A percentile compares a stretch with the other conserved stretches of the same genome.
These are phyloP conservation scores for Sylvicola fuscatus DNA, from an alignment of 2,888 invertebrate species.

Conservation along the genomic window DNA sequence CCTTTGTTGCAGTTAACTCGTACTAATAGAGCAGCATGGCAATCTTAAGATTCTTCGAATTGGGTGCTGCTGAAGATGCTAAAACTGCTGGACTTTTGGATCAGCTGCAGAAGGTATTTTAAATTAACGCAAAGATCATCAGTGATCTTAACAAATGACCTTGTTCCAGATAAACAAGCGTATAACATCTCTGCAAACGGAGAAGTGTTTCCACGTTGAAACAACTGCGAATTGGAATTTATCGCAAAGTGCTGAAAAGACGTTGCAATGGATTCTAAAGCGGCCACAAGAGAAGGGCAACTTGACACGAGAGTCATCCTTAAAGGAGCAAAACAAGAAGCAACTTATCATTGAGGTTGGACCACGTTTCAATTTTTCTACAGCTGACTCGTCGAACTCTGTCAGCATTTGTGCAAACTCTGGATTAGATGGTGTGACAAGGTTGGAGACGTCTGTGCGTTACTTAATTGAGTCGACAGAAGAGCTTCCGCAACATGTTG, in stretches of 20 bases:
- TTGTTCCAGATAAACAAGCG: constrained; percentile 17
- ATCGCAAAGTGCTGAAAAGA: constrained; percentile 35
- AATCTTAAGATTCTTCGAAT: constrained; percentile 37
- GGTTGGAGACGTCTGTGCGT: constrained; percentile 65
- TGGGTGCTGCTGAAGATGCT: constrained; percentile 35
- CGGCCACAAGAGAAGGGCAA: constrained; percentile 42
- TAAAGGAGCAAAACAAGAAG: constrained; percentile 22
- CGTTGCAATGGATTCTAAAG: constrained; percentile 59
- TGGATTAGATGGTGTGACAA: constrained; percentile 47
- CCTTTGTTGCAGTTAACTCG: background rate
- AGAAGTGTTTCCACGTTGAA: constrained; percentile 67
- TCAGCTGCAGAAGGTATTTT: constrained; percentile 25
- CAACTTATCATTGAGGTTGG: constrained; percentile 63
- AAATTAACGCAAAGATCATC: background rate
- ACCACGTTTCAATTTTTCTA: constrained; percentile 83
- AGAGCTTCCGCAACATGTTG: constrained; percentile 20
- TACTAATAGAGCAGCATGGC: constrained; percentile 22
- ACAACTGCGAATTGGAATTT: constrained; percentile 29
- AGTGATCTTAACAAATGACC: background rate
- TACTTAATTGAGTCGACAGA: constrained; percentile 39
- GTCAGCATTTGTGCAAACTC: constrained; percentile 83
- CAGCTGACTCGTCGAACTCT: constrained; percentile 89
- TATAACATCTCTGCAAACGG: constrained; percentile 38
- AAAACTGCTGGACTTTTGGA: constrained; percentile 33
- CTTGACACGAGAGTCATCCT: constrained; percentile 31